Evolutionary conservation across 2,113 vertebrate species (phyloP).

Genomic region (Hassar affinis): DNA sequence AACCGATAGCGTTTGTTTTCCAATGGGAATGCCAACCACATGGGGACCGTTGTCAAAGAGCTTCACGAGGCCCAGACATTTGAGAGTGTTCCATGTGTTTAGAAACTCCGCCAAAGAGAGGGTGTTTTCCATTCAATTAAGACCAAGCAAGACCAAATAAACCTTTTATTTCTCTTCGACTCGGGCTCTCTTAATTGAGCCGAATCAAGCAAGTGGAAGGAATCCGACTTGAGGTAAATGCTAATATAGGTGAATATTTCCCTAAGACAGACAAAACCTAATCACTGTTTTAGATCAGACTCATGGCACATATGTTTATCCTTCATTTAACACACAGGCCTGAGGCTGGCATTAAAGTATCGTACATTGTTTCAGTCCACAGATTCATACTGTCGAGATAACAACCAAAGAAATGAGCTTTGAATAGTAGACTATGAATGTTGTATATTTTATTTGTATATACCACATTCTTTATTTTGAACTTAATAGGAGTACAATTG

Average conservation of each 20-base stretch:
- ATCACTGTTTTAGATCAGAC: constrained; percentile 21
- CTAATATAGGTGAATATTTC: constrained; percentile 34
- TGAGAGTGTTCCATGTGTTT: constrained; percentile 46
- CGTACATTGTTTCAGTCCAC: neutral
- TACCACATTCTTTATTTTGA: neutral
- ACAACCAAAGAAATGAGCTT: neutral
- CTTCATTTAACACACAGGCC: constrained; percentile 23
- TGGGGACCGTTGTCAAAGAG: constrained; percentile 55
- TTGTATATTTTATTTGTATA: neutral
- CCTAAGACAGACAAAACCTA: constrained; percentile 2
- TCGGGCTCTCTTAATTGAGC: constrained; percentile 42
- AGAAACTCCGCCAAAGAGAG: constrained; percentile 45
- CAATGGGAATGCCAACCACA: constrained; percentile 52
- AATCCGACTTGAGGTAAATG: constrained; percentile 10
- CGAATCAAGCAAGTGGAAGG: constrained; percentile 31
- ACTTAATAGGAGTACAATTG: neutral
- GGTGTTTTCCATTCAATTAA: constrained; percentile 49
- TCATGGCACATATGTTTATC: neutral
- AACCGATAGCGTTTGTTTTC: constrained; percentile 54
- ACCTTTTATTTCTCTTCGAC: constrained; percentile 23
- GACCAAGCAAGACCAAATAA: constrained; percentile 41
- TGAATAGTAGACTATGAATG: neutral
- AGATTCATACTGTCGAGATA: neutral
- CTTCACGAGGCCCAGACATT: constrained; percentile 49
- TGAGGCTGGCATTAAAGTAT: constrained; percentile 18